A percentile compares a stretch with the other conserved stretches of the same genome.
Conservation (phyloP, 1,140 invertebrate genomes). For the Phymastichus coffea region DNA sequence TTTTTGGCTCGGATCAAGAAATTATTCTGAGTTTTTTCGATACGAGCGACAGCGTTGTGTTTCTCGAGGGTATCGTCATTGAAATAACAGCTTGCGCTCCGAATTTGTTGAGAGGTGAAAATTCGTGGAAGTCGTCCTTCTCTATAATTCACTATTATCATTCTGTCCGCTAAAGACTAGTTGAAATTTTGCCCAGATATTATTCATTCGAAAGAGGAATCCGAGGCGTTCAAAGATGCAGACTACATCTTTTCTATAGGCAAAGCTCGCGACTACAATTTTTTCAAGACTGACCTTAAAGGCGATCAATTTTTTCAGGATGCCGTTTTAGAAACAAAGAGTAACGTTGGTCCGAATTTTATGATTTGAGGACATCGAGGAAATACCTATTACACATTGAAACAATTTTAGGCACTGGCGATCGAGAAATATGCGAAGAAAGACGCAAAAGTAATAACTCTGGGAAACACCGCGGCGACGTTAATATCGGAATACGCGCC, state of each 20-base stretch:
- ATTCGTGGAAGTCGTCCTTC: neutral
- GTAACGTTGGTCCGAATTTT: slow-evolving; percentile 8
- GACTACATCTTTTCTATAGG: slow-evolving; percentile 31
- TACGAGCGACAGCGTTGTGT: neutral
- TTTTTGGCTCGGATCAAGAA: slow-evolving; percentile 24
- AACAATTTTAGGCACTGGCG: slow-evolving; percentile 20
- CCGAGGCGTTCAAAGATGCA: slow-evolving; percentile 21
- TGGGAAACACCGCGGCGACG: slow-evolving; percentile 21
- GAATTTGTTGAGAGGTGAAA: slow-evolving; percentile 19
- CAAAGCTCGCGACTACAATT: slow-evolving; percentile 27
- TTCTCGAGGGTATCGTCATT: slow-evolving; percentile 25
- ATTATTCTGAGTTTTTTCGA: slow-evolving; percentile 26
- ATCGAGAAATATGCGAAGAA: slow-evolving; percentile 31
- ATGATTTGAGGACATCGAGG: neutral
- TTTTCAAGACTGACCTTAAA: neutral
- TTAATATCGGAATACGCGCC: slow-evolving; percentile 26
- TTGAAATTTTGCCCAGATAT: slow-evolving; percentile 10
- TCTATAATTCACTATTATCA: neutral
- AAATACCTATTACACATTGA: neutral
- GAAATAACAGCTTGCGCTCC: slow-evolving; percentile 27
- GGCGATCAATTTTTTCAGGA: slow-evolving; percentile 26
- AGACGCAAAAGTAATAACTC: slow-evolving; percentile 25
- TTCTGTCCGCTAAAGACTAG: neutral
- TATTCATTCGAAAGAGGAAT: slow-evolving; percentile 2
- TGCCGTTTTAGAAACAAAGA: slow-evolving; percentile 7